Evolutionary conservation across 2,113 vertebrate species (phyloP), one percentile per base, ranked within the genome.

Genomic region (Caretta caretta): DNA sequence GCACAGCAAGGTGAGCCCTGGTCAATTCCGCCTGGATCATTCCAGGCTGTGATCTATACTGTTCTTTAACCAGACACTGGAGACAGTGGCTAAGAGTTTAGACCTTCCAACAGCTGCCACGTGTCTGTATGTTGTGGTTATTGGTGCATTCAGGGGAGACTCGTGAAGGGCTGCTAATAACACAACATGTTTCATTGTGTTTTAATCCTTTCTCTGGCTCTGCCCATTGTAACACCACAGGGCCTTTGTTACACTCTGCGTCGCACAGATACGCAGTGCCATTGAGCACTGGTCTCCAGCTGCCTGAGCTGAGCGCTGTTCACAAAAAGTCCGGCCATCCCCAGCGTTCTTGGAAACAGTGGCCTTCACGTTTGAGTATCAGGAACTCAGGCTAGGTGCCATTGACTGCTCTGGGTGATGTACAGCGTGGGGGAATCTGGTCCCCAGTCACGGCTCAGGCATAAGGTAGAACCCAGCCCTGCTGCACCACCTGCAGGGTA

Each of bases 231-330:
- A 57, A 1, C 24, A 2, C n/a, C 29, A 0, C 38, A 5, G 0
- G 38, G 83, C 42, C 0, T n/a, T 24, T 10, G 82, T 50, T 81
- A 0, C 0, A 12, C 12, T 92, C 27, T 84, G 19, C 4, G 65
- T 27, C 0, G 2, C 35, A 56, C 48, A 75, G n/a, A 14, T 22
- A 35, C 42, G 5, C n/a, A 0, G 0, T 9, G 57, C 1, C 20
- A 48, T 24, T 25, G 22, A 29, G 16, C 48, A 29, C 14, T 17
- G 75, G 62, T 27, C 59, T 54, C 24, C 0, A 0, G 48, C 46
- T 84, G 86, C n/a, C n/a, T 38, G n/a, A 51, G 88, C 54, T 48
- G 57, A 48, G 53, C 3, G 5, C 0, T 0, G 4, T n/a, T 54
- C 7, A 7, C 0, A 0, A 12, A 51, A 24, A 24, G 25, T 24